phyloP scores from a whole-genome alignment of 2,797 vertebrate genomes.

The Microctenopoma stevenorrisi region DNA sequence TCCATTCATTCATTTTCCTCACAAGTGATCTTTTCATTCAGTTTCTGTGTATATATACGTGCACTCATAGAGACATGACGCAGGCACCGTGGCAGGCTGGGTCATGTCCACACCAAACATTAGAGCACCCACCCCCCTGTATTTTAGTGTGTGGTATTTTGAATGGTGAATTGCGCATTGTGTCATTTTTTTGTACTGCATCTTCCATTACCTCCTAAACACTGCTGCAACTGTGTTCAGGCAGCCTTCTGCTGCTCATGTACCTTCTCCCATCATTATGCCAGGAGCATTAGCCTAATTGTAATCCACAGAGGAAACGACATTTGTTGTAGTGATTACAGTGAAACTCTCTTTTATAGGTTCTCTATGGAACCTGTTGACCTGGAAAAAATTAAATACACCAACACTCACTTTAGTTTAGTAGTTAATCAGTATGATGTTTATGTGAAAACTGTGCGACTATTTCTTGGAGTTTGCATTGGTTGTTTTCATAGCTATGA shows the following conservation, averaged over 20 bases:
- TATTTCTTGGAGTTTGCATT: background rate
- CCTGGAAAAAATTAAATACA: no score
- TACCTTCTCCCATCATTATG: background rate
- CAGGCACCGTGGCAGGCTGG: background rate
- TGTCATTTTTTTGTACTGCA: background rate
- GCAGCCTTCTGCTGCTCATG: background rate
- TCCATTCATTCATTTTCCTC: no score
- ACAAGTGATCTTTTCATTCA: background rate
- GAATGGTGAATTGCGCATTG: background rate
- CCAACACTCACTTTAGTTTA: no score
- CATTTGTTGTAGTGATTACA: no score
- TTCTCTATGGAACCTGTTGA: no score
- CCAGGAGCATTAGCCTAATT: background rate
- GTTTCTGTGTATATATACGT: no score
- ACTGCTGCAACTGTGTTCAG: background rate
- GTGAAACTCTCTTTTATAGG: no score
- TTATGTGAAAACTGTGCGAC: background rate
- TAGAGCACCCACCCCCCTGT: background rate
- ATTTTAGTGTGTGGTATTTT: background rate
- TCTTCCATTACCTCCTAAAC: background rate
- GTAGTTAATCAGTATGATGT: no score
- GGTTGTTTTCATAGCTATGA: background rate
- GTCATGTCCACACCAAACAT: background rate
- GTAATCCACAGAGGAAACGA: no score
- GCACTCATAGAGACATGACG: background rate